phyloP scores from a whole-genome alignment of 2,797 vertebrate genomes.

The Hephaestus fuliginosus region DNA sequence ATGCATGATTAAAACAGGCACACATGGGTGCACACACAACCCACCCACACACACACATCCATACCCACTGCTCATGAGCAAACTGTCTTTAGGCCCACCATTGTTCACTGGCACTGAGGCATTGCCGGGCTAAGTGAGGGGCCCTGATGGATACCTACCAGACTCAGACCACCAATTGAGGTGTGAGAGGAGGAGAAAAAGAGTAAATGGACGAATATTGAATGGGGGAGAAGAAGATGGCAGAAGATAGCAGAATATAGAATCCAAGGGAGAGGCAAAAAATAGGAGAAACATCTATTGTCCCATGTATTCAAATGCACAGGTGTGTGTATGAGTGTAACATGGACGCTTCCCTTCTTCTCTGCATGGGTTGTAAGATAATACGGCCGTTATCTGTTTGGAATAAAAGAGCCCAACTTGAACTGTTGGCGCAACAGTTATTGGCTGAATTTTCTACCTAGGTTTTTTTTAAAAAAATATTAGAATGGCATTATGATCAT shows the following conservation, averaged over 20 bases:
- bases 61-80: slow-evolving; percentile 58
- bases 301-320: slow-evolving; percentile 65
- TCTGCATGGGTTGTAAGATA: slow-evolving; percentile 19
- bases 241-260: slow-evolving; percentile 61
- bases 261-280: slow-evolving; percentile 31
- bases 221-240: slow-evolving; percentile 75
- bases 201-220: slow-evolving; percentile 63
- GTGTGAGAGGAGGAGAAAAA: slow-evolving; percentile 62
- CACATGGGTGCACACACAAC: slow-evolving; percentile 54
- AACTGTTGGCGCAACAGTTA: neutral
- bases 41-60: slow-evolving; percentile 44
- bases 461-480: neutral
- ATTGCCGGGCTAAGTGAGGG: slow-evolving; percentile 83
- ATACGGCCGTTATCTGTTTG: slow-evolving; percentile 14
- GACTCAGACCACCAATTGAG: slow-evolving; percentile 86
- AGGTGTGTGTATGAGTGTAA: slow-evolving; percentile 64
- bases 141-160: slow-evolving; percentile 86
- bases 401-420: neutral
- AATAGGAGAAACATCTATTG: slow-evolving; percentile 53
- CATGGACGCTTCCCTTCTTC: slow-evolving; percentile 33
- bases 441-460: neutral
- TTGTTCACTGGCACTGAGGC: slow-evolving; percentile 84
- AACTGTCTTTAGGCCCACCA: slow-evolving; percentile 74
- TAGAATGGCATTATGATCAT: neutral
- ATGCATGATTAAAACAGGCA: slow-evolving; percentile 74